These are phyloP conservation scores for Ecdyonurus torrentis DNA, from an alignment of 2,888 invertebrate species.

Conservation along the genomic window DNA sequence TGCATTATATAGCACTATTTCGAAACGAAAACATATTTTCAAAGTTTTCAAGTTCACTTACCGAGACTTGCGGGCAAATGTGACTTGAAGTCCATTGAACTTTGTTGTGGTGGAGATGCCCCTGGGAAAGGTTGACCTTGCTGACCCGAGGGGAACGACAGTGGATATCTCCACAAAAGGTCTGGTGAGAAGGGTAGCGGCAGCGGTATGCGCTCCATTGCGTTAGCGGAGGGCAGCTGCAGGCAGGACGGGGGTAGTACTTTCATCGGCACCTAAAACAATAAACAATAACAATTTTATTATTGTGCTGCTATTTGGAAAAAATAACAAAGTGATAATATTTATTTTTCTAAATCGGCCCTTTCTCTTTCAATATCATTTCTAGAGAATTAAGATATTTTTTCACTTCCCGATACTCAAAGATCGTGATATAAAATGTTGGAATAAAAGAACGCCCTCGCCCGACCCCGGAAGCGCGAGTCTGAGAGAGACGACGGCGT, in stretches of 20 bases:
- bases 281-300: background rate
- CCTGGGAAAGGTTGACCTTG: constrained; percentile 32
- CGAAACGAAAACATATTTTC: background rate
- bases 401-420: background rate
- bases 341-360: too few species aligned
- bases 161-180: constrained; percentile 70
- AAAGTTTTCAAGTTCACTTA: constrained; percentile 17
- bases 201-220: constrained; percentile 57
- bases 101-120: constrained; percentile 19
- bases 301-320: background rate
- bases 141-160: constrained; percentile 26
- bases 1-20: background rate
- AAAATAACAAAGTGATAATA: background rate
- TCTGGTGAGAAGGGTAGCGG: constrained; percentile 67
- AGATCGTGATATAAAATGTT: background rate
- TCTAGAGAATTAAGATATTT: background rate
- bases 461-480: background rate
- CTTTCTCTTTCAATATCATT: background rate
- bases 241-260: constrained; percentile 15
- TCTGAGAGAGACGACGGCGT: background rate
- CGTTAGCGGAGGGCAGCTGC: constrained; percentile 46
- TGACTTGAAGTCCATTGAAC: constrained; percentile 64
- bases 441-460: constrained; percentile 4
- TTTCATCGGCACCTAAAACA: background rate
- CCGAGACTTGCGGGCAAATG: constrained; percentile 63